Evolutionary conservation across 2,113 vertebrate genomes (phyloP), one percentile per base, ranked within the genome.

Genomic region (Craseonycteris thonglongyai): DNA sequence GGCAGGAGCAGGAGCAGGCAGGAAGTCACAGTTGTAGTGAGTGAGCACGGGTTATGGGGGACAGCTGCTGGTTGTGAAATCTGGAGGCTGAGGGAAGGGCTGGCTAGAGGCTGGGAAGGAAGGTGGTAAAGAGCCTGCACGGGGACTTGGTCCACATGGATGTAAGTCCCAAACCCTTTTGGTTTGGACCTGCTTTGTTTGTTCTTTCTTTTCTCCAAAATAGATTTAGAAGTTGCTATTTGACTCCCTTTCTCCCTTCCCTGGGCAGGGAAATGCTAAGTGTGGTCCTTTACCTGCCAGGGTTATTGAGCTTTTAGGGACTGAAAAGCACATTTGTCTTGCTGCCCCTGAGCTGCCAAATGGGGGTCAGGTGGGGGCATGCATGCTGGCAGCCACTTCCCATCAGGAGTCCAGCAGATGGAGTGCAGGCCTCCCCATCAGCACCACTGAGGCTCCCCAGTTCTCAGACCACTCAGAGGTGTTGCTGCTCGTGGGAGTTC

Each of bases 71-170:
- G 47, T n/a, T 10, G 5, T 33, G 28, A 26, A 58, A 30, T 38
- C 69, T 0, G 0, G 15, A 42, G 26, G 65, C 71, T 16, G 18
- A 7, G 40, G 4, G 56, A 30, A 5, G 0, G 7, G 30, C 7
- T 14, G 49, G 12, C 47, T 0, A 24, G 82, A 88, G 66, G 7
- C 42, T 14, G 22, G 65, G 2, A 18, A 14, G 45, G 45, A n/a
- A 26, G 26, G 56, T 2, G 0, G 16, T 12, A 38, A n/a, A n/a
- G 38, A 33, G 12, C 12, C 0, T 0, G 26, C 33, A 30, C 47
- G 61, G 35, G 59, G 5, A 19, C 56, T 47, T 30, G 84, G 49
- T 75, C 21, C 65, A 54, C 61, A 33, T 6, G 26, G 66, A 54
- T 16, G 0, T 51, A 38, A 22, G 1, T 45, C 4, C 56, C 38